Conservation (phyloP, 2,888 invertebrate species). For the Parnassius orleans region DNA sequence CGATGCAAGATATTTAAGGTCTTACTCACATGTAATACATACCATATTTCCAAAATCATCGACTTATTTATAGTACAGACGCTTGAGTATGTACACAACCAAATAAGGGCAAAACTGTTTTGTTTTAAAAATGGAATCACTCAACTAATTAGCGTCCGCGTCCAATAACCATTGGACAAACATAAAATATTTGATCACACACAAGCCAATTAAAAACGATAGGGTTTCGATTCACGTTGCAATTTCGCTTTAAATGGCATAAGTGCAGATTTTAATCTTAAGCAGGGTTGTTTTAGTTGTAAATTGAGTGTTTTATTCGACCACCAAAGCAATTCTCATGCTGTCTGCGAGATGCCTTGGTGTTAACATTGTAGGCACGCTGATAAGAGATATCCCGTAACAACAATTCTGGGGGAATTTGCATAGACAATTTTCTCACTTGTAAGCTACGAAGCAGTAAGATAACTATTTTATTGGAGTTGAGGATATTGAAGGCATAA, state of each 20-base stretch:
- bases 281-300: slow-evolving; percentile 6
- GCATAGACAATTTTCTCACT: slow-evolving; percentile 5
- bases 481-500: not conserved
- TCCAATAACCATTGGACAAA: slow-evolving; percentile 17
- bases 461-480: slow-evolving; percentile 7
- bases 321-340: slow-evolving; percentile 27
- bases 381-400: slow-evolving; percentile 23
- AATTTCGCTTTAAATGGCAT: slow-evolving; percentile 7
- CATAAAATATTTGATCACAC: slow-evolving; percentile 24
- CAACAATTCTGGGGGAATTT: slow-evolving; percentile 18
- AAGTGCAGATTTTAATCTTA: slow-evolving; percentile 15
- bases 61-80: not conserved
- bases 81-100: slow-evolving; percentile 18
- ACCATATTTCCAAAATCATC: not conserved
- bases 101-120: slow-evolving; percentile 22
- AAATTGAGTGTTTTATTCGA: slow-evolving; percentile 16
- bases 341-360: slow-evolving; percentile 10
- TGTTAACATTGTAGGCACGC: slow-evolving; percentile 19
- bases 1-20: slow-evolving; percentile 1
- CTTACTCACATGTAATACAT: slow-evolving; percentile 10
- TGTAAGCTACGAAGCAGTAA: slow-evolving; percentile 4
- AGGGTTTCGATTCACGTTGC: slow-evolving; percentile 11
- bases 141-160: slow-evolving; percentile 21
- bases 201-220: slow-evolving; percentile 21
- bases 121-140: slow-evolving; percentile 23